Conservation (phyloP, 2,797 vertebrate genomes). For the Acipenser transmontanus region DNA sequence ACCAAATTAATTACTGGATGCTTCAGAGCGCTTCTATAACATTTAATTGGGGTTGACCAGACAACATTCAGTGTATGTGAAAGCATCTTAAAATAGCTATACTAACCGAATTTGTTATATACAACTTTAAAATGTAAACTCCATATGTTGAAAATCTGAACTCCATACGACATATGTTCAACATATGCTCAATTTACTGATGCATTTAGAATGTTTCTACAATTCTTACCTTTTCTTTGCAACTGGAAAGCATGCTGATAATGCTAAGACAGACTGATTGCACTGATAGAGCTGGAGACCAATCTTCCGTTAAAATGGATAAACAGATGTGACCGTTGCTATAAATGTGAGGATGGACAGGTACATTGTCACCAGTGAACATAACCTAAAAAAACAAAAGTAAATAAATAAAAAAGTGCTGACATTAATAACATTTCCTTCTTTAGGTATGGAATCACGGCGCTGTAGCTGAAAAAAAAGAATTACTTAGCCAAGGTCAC, state of each 20-base stretch:
- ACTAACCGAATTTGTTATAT: too few species aligned
- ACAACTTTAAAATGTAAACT: too few species aligned
- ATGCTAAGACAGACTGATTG: conserved; percentile 99
- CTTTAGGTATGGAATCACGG: neutral
- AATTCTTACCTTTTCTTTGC: conserved; percentile 93
- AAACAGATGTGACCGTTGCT: conserved; percentile 99
- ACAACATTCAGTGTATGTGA: too few species aligned
- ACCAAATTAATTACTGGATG: too few species aligned
- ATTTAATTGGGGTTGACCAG: too few species aligned
- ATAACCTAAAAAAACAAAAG: conserved; percentile 75
- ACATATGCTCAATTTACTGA: too few species aligned
- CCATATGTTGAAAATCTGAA: too few species aligned
- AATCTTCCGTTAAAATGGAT: conserved; percentile 97
- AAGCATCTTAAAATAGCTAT: too few species aligned
- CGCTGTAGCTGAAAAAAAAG: too few species aligned
- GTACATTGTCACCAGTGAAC: conserved; percentile 99
- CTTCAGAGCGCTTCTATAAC: too few species aligned
- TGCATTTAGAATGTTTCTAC: neutral
- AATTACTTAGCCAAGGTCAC: too few species aligned
- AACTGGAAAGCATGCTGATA: conserved; percentile 99
- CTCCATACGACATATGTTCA: too few species aligned
- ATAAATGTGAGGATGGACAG: conserved; percentile 97
- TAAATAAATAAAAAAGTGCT: conserved; percentile 19
- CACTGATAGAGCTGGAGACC: conserved; percentile 97
- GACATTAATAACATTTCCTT: neutral